These are phyloP conservation scores for Scrobipalpa costella DNA, from an alignment of 2,888 invertebrate genomes.

Conservation along the genomic window DNA sequence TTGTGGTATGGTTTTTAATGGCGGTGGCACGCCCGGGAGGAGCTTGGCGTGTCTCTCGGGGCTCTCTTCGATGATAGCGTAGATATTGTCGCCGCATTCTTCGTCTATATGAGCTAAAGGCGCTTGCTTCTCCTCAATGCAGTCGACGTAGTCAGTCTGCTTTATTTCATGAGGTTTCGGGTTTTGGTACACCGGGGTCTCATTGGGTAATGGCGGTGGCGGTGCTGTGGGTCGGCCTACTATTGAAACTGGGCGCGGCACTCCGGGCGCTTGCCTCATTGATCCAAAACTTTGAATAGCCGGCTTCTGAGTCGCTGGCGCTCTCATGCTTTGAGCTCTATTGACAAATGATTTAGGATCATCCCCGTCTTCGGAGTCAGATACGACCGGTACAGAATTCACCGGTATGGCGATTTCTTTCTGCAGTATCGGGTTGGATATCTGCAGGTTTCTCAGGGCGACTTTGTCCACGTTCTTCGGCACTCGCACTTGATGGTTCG, in stretches of 20 bases:
- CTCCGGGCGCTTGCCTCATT: constrained; percentile 86
- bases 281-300: constrained; percentile 90
- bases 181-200: constrained; percentile 80
- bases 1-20: constrained; percentile 57
- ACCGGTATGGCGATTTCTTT: constrained; percentile 83
- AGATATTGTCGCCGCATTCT: constrained; percentile 88
- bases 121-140: constrained; percentile 84
- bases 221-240: constrained; percentile 88
- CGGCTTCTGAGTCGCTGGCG: constrained; percentile 79
- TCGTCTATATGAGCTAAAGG: constrained; percentile 84
- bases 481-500: constrained; percentile 81
- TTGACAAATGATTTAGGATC: constrained; percentile 83
- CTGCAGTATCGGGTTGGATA: constrained; percentile 91
- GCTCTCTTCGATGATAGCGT: constrained; percentile 92
- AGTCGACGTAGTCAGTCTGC: constrained; percentile 87
- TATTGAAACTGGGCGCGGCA: constrained; percentile 88
- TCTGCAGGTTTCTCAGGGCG: constrained; percentile 87
- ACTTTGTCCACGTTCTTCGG: constrained; percentile 86
- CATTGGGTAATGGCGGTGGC: constrained; percentile 85
- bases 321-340: constrained; percentile 91
- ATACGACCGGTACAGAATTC: constrained; percentile 82
- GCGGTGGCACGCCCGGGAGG: constrained; percentile 62
- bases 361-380: constrained; percentile 75
- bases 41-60: constrained; percentile 76
- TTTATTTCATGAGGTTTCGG: constrained; percentile 67